A percentile compares a stretch with the other conserved stretches of the same genome.
These are phyloP conservation scores for Cricetomys ansorgei DNA, from an alignment of 2,113 vertebrate genomes.

Conservation along the genomic window DNA sequence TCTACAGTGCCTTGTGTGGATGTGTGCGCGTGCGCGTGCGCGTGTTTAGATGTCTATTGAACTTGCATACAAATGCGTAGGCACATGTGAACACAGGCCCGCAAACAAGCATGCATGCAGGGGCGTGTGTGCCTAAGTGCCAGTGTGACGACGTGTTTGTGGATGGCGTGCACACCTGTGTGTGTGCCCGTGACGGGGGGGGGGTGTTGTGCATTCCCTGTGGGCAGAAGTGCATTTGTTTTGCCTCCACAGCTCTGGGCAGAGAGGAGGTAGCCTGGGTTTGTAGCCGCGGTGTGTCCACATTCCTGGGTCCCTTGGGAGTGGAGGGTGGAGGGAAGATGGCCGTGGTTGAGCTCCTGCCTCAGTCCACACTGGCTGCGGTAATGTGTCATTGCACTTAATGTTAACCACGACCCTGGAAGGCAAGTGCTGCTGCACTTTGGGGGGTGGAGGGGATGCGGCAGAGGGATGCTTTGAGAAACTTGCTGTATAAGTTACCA, in stretches of 20 bases:
- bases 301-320: not conserved
- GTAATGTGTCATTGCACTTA: fast-evolving
- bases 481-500: too few relatives aligned
- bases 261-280: not conserved
- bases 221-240: too few relatives aligned
- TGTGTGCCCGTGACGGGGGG: not conserved
- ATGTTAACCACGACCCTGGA: not conserved
- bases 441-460: too few relatives aligned
- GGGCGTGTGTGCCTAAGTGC: not conserved
- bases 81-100: not conserved
- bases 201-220: too few relatives aligned
- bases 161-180: not conserved
- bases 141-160: not conserved
- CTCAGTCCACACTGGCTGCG: fast-evolving
- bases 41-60: not conserved
- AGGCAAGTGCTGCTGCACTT: not conserved
- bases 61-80: not conserved
- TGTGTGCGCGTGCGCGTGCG: fast-evolving
- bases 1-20: not conserved
- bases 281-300: not conserved
- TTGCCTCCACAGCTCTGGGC: not conserved
- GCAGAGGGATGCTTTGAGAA: not conserved
- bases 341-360: fast-evolving
- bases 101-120: not conserved
- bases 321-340: not conserved